Percentiles rank a stretch among this genome's conserved stretches.
phyloP scores from a whole-genome alignment of 2,113 vertebrate species.

The Tapirus terrestris region DNA sequence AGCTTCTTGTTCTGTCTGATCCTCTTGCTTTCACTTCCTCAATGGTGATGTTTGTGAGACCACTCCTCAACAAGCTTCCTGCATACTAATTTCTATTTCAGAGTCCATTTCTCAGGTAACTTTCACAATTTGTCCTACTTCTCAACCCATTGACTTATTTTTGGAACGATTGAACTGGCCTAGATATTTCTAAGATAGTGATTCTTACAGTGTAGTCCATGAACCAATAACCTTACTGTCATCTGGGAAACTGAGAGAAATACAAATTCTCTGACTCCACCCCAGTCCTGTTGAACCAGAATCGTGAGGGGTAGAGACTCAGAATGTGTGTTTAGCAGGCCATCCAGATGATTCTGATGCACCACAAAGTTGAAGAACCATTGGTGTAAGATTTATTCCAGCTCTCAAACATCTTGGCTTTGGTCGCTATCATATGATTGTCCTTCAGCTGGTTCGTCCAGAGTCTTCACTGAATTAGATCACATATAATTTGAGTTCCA shows the following conservation, averaged over 20 bases:
- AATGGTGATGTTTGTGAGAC: accelerated
- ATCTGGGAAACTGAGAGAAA: not conserved
- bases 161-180: not conserved
- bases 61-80: not conserved
- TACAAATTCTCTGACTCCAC: not conserved
- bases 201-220: not conserved
- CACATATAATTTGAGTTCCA: not conserved
- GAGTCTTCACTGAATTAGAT: not conserved
- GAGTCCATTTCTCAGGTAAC: not conserved
- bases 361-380: not conserved
- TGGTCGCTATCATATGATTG: not conserved
- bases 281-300: not conserved
- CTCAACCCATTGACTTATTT: not conserved
- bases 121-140: not conserved
- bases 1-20: not conserved
- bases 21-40: not conserved
- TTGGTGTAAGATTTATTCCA: not conserved
- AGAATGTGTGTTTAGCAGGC: not conserved
- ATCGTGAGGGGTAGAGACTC: too few relatives aligned
- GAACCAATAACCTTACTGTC: accelerated
- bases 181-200: not conserved
- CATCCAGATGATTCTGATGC: not conserved
- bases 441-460: not conserved
- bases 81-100: not conserved
- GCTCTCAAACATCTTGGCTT: not conserved